A percentile compares a stretch with the other conserved stretches of the same genome.
These are phyloP conservation scores for Rhea americana DNA, from an alignment of 2,113 vertebrate genomes.

Conservation along the genomic window DNA sequence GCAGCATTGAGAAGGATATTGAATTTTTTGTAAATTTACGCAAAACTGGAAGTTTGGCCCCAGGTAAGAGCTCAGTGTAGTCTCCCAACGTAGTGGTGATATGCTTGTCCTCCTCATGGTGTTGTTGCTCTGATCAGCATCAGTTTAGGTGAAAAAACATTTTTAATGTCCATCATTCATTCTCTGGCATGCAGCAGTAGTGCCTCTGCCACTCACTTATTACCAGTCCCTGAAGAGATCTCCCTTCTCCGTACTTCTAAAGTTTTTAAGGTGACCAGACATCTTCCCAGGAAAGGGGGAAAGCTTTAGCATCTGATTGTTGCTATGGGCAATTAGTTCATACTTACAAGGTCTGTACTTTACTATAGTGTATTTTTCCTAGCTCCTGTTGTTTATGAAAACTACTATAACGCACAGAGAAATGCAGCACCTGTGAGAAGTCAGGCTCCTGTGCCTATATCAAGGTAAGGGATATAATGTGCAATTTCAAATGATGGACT, in stretches of 20 bases:
- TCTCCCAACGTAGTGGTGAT: background rate
- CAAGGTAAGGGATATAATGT: constrained; percentile 60
- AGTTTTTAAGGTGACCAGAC: background rate
- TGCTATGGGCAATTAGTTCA: background rate
- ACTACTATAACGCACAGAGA: constrained; percentile 88
- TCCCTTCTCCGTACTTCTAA: background rate
- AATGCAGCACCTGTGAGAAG: constrained; percentile 57
- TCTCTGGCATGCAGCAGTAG: background rate
- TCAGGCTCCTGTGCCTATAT: constrained; percentile 19
- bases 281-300: background rate
- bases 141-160: background rate
- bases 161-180: background rate
- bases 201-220: background rate
- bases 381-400: constrained; percentile 91
- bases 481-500: background rate
- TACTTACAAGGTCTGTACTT: background rate
- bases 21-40: constrained; percentile 88
- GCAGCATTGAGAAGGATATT: constrained; percentile 90
- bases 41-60: constrained; percentile 84
- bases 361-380: background rate
- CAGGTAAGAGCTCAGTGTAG: constrained; percentile 74
- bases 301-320: background rate
- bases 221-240: background rate
- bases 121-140: background rate
- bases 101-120: background rate